Base-by-base conservation (phyloP, 2,888 invertebrate species). In the Cyclophora albipunctata region DNA sequence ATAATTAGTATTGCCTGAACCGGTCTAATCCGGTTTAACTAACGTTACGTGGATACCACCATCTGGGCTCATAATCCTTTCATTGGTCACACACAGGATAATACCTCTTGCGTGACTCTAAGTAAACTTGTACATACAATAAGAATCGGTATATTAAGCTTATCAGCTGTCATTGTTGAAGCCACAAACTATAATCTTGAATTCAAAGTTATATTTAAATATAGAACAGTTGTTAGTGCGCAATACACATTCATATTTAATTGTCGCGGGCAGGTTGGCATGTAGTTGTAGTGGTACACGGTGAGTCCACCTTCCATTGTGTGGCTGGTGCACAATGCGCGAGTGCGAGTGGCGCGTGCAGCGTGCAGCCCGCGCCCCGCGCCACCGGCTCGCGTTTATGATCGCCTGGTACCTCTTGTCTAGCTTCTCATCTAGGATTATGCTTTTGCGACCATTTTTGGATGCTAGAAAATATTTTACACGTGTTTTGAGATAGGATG, bases 391-490 rank as follows among this genome's bases (percentile, higher is more conserved):
- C 56, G 52, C 60, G 50, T 44, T 58, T 60, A 64, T 73, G 65
- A 52, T 45, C 57, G 61, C 72, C 74, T 72, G 64, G 69, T 73
- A 72, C 63, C 63, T 57, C 54, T 55, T 55, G 52, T 55, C 62
- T 61, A 61, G 61, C 48, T 53, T 48, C 7, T 45, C 44, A 54
- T 58, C 59, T 69, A 69, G 67, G 64, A 59, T 55, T 46, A 34
- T 37, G 40, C 48, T 51, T 52, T 49, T 48, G 42, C 45, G 34
- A 34, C 40, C 37, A 5, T 5, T 37, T 37, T 37, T 37, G 37
- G 37, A 37, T 37, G 37, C 37, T 37, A 5, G 47, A n/a, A n/a
- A 20, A 6, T 44, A 46, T 3, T 20, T 20, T 20, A 20, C 1
- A 20, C 20, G 20, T 20, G 2, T 20, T 20, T 20, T 20, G 2